These are phyloP conservation scores for Diplazon laetatorius DNA, from an alignment of 2,888 invertebrate genomes.

Conservation along the genomic window DNA sequence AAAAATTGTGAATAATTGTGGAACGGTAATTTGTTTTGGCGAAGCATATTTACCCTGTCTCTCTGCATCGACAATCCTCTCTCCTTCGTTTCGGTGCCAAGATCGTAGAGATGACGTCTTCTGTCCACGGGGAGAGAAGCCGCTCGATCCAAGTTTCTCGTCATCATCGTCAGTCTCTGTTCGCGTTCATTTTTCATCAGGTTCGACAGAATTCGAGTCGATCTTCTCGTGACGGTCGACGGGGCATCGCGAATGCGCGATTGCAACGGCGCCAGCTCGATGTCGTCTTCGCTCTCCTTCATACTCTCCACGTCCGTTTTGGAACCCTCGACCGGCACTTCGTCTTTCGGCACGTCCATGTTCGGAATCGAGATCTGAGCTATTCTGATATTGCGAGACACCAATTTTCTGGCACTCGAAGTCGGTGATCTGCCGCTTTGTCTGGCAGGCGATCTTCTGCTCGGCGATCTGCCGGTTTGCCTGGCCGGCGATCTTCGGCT, in stretches of 20 bases:
- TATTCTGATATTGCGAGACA: conserved; percentile 68
- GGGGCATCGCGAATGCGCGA: conserved; percentile 72
- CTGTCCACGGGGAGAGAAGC: conserved; percentile 78
- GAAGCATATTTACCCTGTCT: conserved; percentile 72
- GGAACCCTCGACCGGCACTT: conserved; percentile 25
- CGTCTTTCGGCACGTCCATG: conserved; percentile 71
- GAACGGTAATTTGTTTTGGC: too few relatives aligned
- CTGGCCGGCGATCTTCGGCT: conserved; percentile 57
- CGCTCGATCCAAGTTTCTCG: conserved; percentile 75
- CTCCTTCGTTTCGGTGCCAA: conserved; percentile 70
- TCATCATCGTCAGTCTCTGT: conserved; percentile 67
- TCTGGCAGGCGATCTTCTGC: conserved; percentile 60
- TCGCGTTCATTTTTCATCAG: conserved; percentile 72
- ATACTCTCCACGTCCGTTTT: conserved; percentile 56
- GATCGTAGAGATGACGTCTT: conserved; percentile 70
- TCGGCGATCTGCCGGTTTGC: conserved; percentile 56
- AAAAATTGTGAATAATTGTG: too few relatives aligned
- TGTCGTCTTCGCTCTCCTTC: conserved; percentile 57
- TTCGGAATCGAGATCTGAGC: conserved; percentile 73
- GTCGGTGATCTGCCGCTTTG: conserved; percentile 54
- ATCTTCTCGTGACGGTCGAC: conserved; percentile 71
- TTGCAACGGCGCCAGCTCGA: conserved; percentile 72
- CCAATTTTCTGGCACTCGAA: conserved; percentile 64
- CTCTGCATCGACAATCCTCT: conserved; percentile 77
- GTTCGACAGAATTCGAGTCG: conserved; percentile 72